Evolutionary conservation across 2,113 vertebrate genomes (phyloP).

Genomic region (Myrmecophaga tridactyla): DNA sequence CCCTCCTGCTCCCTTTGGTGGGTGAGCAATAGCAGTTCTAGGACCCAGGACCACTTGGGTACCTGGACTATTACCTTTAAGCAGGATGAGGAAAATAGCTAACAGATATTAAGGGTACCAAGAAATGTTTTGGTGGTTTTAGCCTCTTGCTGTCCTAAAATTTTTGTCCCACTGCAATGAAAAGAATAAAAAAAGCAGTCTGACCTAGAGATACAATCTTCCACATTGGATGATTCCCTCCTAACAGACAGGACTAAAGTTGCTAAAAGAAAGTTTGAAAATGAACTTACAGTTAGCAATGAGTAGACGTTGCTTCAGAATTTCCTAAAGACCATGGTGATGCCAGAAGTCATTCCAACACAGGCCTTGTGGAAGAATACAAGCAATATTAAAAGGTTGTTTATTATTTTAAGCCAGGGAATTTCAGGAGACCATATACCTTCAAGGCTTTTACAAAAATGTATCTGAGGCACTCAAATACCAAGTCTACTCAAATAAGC

Average conservation of each 20-base stretch:
- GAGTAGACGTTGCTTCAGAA: neutral
- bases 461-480: neutral
- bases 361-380: neutral
- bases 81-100: neutral
- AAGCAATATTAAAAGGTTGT: neutral
- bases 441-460: slow-evolving; percentile 15
- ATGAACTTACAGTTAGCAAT: neutral
- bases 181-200: neutral
- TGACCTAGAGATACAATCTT: neutral
- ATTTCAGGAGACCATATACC: neutral
- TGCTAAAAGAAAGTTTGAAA: neutral
- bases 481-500: slow-evolving; percentile 87
- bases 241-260: neutral
- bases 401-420: neutral
- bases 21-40: neutral
- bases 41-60: neutral
- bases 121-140: too few species aligned
- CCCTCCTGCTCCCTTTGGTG: neutral
- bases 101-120: neutral
- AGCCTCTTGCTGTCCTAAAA: neutral
- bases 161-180: neutral
- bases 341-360: neutral
- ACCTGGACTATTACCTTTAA: neutral
- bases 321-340: neutral
- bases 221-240: too few species aligned